A percentile compares a stretch with the other conserved stretches of the same genome.
These are phyloP conservation scores for Plemyria rubiginata DNA, from an alignment of 2,888 invertebrate species.

Conservation along the genomic window DNA sequence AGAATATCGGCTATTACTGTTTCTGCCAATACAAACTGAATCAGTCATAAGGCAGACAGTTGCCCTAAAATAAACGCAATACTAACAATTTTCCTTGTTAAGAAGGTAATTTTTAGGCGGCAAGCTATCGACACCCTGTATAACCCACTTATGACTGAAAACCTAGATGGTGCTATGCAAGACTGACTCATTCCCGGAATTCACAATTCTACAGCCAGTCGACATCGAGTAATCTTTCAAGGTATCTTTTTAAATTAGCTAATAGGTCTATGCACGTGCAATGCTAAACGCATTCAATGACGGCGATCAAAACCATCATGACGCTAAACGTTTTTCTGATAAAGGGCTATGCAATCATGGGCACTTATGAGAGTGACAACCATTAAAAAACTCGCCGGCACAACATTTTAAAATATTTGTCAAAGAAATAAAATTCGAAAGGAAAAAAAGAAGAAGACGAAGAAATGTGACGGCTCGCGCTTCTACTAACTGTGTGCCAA, in stretches of 20 bases:
- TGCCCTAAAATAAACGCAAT: no score
- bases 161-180: conserved; percentile 17
- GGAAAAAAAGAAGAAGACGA: no score
- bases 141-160: conserved; percentile 1
- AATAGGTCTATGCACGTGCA: conserved; percentile 18
- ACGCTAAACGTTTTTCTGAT: background rate
- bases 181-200: conserved; percentile 10
- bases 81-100: no score
- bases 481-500: no score
- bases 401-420: no score
- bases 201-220: conserved; percentile 1
- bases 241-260: conserved; percentile 14
- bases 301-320: background rate
- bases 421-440: no score
- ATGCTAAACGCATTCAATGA: conserved; percentile 14
- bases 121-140: background rate
- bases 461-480: no score
- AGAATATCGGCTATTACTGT: no score
- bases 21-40: no score
- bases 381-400: no score
- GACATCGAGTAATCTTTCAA: conserved; percentile 2
- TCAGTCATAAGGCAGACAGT: no score
- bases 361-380: background rate
- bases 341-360: background rate
- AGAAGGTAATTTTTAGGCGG: background rate